Conservation (phyloP, 2,113 vertebrate species). For the Cervus canadensis region DNA sequence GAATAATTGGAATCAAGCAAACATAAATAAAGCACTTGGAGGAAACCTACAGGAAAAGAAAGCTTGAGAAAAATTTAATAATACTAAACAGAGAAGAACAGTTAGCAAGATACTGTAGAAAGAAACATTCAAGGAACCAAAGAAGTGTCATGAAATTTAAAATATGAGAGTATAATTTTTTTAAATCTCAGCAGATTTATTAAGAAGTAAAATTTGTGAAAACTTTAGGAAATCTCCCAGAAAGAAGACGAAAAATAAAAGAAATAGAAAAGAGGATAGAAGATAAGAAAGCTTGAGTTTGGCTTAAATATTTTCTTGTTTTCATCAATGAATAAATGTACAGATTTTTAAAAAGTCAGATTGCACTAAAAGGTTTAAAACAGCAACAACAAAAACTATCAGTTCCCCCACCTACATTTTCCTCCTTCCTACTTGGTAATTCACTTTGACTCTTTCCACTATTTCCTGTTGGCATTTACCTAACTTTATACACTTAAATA, state of each 20-base stretch:
- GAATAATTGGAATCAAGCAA: background rate
- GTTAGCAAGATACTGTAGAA: background rate
- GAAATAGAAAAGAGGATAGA: background rate
- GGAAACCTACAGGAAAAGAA: background rate
- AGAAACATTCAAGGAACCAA: background rate
- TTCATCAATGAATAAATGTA: background rate
- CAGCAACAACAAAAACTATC: background rate
- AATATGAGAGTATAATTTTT: background rate
- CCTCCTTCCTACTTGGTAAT: background rate
- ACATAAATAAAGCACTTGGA: background rate
- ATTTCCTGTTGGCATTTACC: background rate
- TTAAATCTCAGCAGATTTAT: background rate
- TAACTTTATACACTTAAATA: conserved; percentile 12
- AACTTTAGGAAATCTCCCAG: background rate
- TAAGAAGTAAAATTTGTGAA: background rate
- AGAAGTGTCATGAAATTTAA: background rate
- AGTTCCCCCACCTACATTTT: background rate
- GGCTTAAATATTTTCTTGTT: background rate
- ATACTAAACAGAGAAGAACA: background rate
- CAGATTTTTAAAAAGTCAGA: background rate
- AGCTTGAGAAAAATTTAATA: background rate
- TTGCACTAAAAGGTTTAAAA: background rate
- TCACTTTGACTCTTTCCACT: background rate
- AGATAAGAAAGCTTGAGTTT: background rate
- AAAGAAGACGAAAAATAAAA: background rate